Conservation (phyloP, 2,113 vertebrate genomes). For the Baryphthengus martii region DNA sequence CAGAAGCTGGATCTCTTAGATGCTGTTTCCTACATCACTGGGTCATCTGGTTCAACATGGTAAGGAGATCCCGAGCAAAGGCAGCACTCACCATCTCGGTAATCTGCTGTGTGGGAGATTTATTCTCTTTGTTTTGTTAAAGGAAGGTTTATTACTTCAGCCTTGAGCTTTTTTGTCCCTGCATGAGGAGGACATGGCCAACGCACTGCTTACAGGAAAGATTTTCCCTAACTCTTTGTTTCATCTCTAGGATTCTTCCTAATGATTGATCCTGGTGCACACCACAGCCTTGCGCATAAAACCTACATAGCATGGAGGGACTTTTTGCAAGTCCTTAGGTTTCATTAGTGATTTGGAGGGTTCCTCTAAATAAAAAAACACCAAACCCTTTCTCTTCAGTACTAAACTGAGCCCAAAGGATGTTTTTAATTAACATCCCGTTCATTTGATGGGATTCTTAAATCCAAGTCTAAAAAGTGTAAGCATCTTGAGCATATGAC, state of each 20-base stretch:
- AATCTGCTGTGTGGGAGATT: not conserved
- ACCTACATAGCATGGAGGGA: not conserved
- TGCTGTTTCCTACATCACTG: constrained; percentile 80
- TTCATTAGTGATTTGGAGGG: not conserved
- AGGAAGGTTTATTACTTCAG: not conserved
- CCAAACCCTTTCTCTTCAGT: not conserved
- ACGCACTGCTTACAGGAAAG: not conserved
- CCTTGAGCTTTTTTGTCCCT: not conserved
- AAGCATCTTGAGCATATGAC: not conserved
- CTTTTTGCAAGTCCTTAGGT: not conserved
- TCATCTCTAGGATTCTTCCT: not conserved
- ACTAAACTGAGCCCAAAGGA: not conserved
- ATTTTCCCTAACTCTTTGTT: not conserved
- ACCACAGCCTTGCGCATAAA: not conserved
- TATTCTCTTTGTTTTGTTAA: not conserved
- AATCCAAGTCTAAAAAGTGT: not conserved
- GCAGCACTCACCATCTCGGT: fast-evolving
- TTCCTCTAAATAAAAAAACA: not conserved
- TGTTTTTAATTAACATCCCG: not conserved
- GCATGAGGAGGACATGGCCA: not conserved
- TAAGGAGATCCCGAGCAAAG: constrained; percentile 49
- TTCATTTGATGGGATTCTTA: not conserved
- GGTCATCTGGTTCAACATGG: constrained; percentile 88
- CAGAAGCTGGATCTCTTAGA: constrained; percentile 82
- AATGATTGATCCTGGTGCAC: not conserved